Evolutionary conservation across 2,113 vertebrate genomes (phyloP), one percentile per base, ranked within the genome.

Genomic region (Corythoichthys intestinalis): DNA sequence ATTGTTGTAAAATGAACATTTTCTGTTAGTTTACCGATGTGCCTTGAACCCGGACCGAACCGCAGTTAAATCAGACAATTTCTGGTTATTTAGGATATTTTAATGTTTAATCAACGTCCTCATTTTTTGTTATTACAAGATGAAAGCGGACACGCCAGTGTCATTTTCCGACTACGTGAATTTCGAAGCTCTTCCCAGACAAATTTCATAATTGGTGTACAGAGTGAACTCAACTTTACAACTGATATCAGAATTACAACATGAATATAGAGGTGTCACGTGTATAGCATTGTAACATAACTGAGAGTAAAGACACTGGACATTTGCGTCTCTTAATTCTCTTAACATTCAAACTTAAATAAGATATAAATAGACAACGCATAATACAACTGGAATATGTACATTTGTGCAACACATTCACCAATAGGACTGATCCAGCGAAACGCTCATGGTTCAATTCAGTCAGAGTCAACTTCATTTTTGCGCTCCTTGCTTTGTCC

Each of bases 401-500:
- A 92, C 92, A 92, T 84, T 86, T 94, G 93, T 94, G 94, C 93
- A 95, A 94, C 91, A 90, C 83, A 92, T 92, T 13, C 92, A 93
- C 88, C 61, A 47, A 39, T 6, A n/a, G 17, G 44, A 4, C 63
- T 13, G 4, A 37, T 37, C 56, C 34, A 37, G 35, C 4, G 11
- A 37, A 58, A 50, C 63, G 7, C 46, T 28, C 61, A 5, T 91
- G 61, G 86, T 95, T 97, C 95, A 99, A 93, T 95, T 97, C 56
- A 58, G 92, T 99, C 97, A 4, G 96, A 98, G 80, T 99, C 97
- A 92, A 93, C 87, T 62, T 98, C 96, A 76, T 94, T 97, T 92
- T 97, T 96, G 69, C 85, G 90, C 76, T 95, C 94, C 77, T 94
- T 94, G 41, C 85, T 88, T 90, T 96, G 97, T 87, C 96, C 95